Evolutionary conservation across 2,113 vertebrate genomes (phyloP), one percentile per base, ranked within the genome.

Genomic region (Beaufortia kweichowensis): DNA sequence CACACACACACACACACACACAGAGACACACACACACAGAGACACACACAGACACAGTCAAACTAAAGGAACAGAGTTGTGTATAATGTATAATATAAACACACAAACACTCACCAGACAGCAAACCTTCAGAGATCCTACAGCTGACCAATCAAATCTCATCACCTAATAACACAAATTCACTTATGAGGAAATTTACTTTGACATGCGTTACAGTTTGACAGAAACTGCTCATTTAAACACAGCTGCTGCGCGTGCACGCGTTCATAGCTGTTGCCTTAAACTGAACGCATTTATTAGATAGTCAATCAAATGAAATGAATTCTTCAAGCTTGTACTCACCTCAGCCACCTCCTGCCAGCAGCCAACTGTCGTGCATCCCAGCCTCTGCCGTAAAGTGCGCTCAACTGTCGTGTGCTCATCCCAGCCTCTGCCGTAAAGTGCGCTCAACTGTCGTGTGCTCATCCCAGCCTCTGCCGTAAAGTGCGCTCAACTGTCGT

Each of bases 41-140:
- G n/a, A n/a, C n/a, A n/a, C n/a, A n/a, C n/a, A n/a, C n/a, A n/a
- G n/a, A n/a, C n/a, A n/a, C n/a, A n/a, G 12, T 17, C 4, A 46
- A 17, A 46, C 3, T 46, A 1, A 5, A 46, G 3, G 14, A 14
- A 46, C 12, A 46, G 43, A 46, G 43, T 39, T 39, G 8, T 39
- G 35, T 10, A 11, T 39, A 35, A 35, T 8, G 7, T 9, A 6
- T 6, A 35, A 46, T 4, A n/a, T 7, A 53, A 7, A 7, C 19
- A 53, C 39, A 41, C 8, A 68, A 23, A 19, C 9, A 43, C 67
- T 39, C 53, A 71, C 31, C 50, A 56, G 31, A 70, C 67, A 70
- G 50, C 23, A 56, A 9, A 24, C 0, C 31, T 35, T 70, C 5
- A 56, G 28, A 1, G 29, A 4, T 69, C 48, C 66, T 21, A 19